phyloP scores from a whole-genome alignment of 2,888 invertebrate species.

The Napeogenes sylphis region DNA sequence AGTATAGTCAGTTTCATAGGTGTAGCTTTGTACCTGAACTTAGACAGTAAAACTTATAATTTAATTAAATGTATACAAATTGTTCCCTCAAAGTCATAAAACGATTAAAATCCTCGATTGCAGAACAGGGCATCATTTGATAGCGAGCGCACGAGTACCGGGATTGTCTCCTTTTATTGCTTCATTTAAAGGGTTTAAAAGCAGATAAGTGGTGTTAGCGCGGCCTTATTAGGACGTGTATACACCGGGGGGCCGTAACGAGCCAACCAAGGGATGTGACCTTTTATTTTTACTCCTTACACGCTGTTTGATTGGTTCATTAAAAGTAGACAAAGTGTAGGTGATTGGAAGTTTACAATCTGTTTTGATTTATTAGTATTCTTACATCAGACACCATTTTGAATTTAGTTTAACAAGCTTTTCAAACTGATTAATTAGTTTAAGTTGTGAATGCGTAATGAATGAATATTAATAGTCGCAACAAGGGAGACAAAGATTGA shows the following conservation, averaged over 20 bases:
- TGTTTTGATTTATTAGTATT: neutral
- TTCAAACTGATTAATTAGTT: neutral
- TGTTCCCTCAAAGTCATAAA: constrained; percentile 7
- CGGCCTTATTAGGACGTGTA: constrained; percentile 54
- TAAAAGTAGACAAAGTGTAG: no score
- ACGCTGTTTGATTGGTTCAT: no score
- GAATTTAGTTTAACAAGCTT: neutral
- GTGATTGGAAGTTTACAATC: no score
- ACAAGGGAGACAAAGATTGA: neutral
- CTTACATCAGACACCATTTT: constrained; percentile 2
- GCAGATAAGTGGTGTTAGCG: constrained; percentile 49
- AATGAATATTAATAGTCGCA: neutral
- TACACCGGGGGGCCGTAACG: constrained; percentile 39
- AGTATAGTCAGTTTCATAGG: no score
- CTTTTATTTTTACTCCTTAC: no score
- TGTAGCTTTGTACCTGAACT: no score
- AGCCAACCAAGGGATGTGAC: constrained; percentile 1
- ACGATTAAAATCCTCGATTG: constrained; percentile 18
- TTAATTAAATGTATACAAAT: constrained; percentile 7
- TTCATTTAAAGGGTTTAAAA: constrained; percentile 66
- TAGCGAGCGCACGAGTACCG: constrained; percentile 22
- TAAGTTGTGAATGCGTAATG: neutral
- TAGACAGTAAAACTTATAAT: no score
- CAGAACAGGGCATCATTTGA: constrained; percentile 20
- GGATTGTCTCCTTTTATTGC: constrained; percentile 55